Evolutionary conservation across 2,797 vertebrate genomes (phyloP), one percentile per base, ranked within the genome.

Genomic region (Gymnoscopelus microlampas): DNA sequence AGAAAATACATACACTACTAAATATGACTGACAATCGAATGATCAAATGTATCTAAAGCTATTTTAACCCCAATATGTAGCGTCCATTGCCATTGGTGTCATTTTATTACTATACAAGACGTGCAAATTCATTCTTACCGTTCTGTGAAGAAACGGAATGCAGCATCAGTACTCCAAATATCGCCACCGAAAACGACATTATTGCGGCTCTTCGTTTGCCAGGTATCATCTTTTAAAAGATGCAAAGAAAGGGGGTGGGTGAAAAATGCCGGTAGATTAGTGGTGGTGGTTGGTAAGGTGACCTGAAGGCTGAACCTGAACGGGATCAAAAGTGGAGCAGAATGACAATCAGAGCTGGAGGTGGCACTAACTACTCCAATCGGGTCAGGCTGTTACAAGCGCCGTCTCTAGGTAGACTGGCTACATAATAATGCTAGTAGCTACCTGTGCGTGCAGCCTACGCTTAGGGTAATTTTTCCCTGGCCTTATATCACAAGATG

Each of bases 141-240:
- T 85, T 91, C 77, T 94, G 89, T 14, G 93, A 89, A 6, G 87
- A 93, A 47, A 90, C 93, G 47, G 84, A 82, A 85, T 88, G 92
- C 87, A 94, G 88, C 90, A 93, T 79, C 82, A 92, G 57, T 15
- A 87, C 89, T 68, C 89, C 92, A 2, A 92, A 2, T 60, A 93
- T 79, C 80, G 80, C 79, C 89, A 80, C 61, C 67, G 86, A 79
- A 73, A 88, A 68, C 79, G 89, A 90, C 94, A 94, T 91, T 79
- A 87, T 90, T 78, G 87, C 83, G 48, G 80, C 81, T 85, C 86
- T 81, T 64, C 87, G 83, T 49, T 78, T 80, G 59, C 83, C 87
- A 83, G 88, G 88, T 85, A 80, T 76, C 87, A 91, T 88, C 87
- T 80, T 88, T 75, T 80, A 74, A 76, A 69, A 71, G 66, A 70